Conservation (phyloP, 2,113 vertebrate species). For the Megaleporinus macrocephalus region DNA sequence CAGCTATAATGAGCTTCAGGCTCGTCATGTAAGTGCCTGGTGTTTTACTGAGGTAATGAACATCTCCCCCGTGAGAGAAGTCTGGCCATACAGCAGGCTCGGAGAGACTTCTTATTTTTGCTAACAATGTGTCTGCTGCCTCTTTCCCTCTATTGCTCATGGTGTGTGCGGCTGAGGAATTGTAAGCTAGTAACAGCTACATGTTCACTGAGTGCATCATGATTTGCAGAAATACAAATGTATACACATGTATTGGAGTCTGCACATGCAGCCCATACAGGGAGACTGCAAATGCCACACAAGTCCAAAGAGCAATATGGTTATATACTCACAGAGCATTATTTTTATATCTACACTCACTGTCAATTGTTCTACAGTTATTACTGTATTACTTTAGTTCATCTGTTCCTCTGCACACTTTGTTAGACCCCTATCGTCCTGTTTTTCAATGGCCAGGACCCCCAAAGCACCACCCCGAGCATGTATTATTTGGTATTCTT, state of each 20-base stretch:
- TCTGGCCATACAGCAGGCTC: conserved; percentile 28
- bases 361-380: no score
- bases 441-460: no score
- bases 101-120: conserved; percentile 26
- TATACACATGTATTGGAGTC: neutral
- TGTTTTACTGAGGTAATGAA: conserved; percentile 46
- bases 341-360: no score
- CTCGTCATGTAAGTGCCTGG: conserved; percentile 16
- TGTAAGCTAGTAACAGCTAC: neutral
- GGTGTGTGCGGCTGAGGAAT: conserved; percentile 5
- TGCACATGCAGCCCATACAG: neutral
- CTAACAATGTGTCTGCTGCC: conserved; percentile 43
- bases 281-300: neutral
- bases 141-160: neutral
- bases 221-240: neutral
- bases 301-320: no score
- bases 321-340: no score
- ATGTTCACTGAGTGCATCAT: neutral
- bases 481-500: no score
- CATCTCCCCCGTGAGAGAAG: conserved; percentile 18
- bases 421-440: no score
- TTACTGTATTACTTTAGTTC: no score
- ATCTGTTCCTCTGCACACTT: no score
- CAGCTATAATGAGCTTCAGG: conserved; percentile 20
- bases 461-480: no score